These are phyloP conservation scores for Naja naja DNA, from an alignment of 2,113 vertebrate species.

Conservation along the genomic window DNA sequence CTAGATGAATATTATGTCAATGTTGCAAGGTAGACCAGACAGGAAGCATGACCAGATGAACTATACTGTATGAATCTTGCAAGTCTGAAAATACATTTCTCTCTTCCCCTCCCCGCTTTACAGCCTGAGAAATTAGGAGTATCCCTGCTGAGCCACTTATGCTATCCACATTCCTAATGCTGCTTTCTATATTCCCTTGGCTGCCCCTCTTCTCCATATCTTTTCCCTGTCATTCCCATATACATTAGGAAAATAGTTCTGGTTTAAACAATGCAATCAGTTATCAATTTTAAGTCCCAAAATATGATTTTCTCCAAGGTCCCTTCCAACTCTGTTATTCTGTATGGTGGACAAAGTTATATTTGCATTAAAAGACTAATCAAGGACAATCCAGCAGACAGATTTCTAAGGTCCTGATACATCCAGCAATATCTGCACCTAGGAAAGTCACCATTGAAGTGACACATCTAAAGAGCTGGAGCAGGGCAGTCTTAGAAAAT, in stretches of 20 bases:
- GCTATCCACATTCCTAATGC: not conserved
- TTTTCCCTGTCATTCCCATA: not conserved
- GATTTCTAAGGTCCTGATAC: not conserved
- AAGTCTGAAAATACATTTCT: not conserved
- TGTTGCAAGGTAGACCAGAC: not conserved
- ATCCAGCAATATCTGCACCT: not conserved
- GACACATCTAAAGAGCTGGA: not conserved
- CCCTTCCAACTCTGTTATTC: not conserved
- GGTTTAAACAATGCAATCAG: not conserved
- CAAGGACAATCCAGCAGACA: not conserved
- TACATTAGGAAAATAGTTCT: not conserved
- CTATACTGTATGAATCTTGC: not conserved
- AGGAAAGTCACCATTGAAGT: not conserved
- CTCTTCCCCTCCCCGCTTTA: accelerated
- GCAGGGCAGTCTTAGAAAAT: not conserved
- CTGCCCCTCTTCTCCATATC: not conserved
- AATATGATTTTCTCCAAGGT: not conserved
- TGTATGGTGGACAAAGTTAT: not conserved
- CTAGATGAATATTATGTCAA: not conserved
- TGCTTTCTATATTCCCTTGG: not conserved
- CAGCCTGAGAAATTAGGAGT: not conserved
- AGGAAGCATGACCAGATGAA: not conserved
- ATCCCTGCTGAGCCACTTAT: not conserved
- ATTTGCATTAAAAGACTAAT: not conserved
- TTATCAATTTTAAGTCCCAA: not conserved